Conservation (phyloP, 2,797 vertebrate genomes). For the Ispidina picta region DNA sequence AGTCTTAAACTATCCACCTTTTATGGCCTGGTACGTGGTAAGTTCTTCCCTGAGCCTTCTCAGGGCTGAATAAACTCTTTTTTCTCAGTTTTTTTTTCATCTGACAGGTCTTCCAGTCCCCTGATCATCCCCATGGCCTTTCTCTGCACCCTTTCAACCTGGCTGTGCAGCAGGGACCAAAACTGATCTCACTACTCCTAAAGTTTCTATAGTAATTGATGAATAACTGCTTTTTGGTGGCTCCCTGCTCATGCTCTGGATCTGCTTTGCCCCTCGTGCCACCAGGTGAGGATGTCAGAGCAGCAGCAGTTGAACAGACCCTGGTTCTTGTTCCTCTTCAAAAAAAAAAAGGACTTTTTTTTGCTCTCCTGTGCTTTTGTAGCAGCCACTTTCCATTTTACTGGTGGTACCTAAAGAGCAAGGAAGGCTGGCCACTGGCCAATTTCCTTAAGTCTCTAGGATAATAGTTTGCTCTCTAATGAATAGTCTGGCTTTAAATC, state of each 20-base stretch:
- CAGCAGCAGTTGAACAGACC: neutral
- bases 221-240: neutral
- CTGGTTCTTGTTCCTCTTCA: conserved; percentile 28
- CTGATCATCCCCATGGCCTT: too few species aligned
- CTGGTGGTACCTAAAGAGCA: conserved; percentile 25
- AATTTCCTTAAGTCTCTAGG: conserved; percentile 53
- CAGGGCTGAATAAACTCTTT: too few species aligned
- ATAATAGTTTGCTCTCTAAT: conserved; percentile 68
- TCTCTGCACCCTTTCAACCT: too few species aligned
- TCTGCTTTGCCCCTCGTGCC: neutral
- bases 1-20: too few species aligned
- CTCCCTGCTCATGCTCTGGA: neutral
- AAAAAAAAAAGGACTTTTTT: neutral
- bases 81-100: too few species aligned
- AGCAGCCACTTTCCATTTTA: conserved; percentile 48
- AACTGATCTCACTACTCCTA: too few species aligned
- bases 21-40: too few species aligned
- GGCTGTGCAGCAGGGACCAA: too few species aligned
- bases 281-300: neutral
- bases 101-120: too few species aligned
- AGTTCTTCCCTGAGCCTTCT: too few species aligned
- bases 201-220: neutral
- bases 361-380: conserved; percentile 13
- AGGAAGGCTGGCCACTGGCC: conserved; percentile 53
- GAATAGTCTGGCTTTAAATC: conserved; percentile 68